phyloP scores from a whole-genome alignment of 1,140 invertebrate genomes.

The Potamilus streckersoni region DNA sequence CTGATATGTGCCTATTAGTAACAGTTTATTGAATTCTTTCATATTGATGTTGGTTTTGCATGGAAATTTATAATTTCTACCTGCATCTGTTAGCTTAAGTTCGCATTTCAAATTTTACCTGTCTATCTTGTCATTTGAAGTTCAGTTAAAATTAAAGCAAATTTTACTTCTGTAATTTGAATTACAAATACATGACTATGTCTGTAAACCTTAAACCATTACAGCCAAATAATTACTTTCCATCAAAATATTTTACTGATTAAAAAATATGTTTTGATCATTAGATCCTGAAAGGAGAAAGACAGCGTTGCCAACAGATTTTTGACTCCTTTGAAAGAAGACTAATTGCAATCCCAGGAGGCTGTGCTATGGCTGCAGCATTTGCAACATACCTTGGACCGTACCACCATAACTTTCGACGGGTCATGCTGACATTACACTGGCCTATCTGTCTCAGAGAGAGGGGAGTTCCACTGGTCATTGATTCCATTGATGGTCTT shows the following conservation, averaged over 20 bases:
- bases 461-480: conserved; percentile 62
- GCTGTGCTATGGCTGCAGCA: conserved; percentile 62
- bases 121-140: too few species aligned
- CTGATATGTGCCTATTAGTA: too few species aligned
- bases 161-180: background rate
- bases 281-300: conserved; percentile 63
- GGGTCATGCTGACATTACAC: conserved; percentile 63
- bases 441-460: conserved; percentile 67
- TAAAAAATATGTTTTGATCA: background rate
- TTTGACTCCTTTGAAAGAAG: conserved; percentile 58
- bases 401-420: conserved; percentile 64
- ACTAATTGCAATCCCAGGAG: conserved; percentile 56
- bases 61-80: too few species aligned
- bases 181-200: background rate
- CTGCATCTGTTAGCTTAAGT: too few species aligned
- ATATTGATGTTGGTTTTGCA: too few species aligned
- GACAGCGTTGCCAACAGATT: conserved; percentile 62
- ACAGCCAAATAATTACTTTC: background rate
- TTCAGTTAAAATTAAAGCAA: too few species aligned
- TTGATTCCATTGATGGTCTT: conserved; percentile 63
- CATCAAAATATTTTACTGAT: background rate
- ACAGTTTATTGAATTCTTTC: too few species aligned
- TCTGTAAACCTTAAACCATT: background rate
- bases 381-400: conserved; percentile 65
- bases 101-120: too few species aligned